These are phyloP conservation scores for Echinometra lucunter DNA, from an alignment of 53 echinoderm and acorn worm species.

Conservation along the genomic window DNA sequence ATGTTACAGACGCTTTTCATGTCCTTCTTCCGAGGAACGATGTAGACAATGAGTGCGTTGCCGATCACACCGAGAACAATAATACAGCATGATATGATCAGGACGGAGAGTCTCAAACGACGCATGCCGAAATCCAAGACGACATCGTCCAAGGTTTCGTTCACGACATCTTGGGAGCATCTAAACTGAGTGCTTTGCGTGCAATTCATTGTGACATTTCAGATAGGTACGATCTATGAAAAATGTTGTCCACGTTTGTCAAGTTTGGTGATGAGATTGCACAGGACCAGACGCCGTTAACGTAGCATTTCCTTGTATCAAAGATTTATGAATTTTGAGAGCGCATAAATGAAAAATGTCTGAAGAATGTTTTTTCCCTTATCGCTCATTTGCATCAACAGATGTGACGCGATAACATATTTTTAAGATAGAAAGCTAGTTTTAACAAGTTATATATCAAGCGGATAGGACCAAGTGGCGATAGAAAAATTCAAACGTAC, in stretches of 20 bases:
- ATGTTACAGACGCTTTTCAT: conserved; percentile 64
- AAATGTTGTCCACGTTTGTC: background rate
- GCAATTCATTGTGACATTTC: background rate
- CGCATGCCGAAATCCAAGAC: background rate
- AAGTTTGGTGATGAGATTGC: background rate
- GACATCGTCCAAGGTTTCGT: background rate
- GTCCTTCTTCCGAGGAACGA: conserved; percentile 36
- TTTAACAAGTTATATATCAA: background rate
- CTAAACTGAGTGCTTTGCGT: background rate
- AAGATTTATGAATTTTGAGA: background rate
- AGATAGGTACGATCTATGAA: background rate
- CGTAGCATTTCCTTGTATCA: too few species aligned
- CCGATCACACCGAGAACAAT: conserved; percentile 30
- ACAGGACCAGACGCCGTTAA: background rate
- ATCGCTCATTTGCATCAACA: background rate
- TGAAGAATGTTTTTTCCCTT: too few species aligned
- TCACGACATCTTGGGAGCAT: background rate
- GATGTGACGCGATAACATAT: too few species aligned
- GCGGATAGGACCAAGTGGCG: background rate
- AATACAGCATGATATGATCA: conserved; percentile 21
- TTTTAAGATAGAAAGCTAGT: too few species aligned
- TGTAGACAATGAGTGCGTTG: conserved; percentile 50
- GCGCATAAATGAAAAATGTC: background rate
- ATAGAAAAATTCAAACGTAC: background rate
- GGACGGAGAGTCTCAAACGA: background rate